phyloP scores from a whole-genome alignment of 2,888 invertebrate species.

The Globia sparganii region DNA sequence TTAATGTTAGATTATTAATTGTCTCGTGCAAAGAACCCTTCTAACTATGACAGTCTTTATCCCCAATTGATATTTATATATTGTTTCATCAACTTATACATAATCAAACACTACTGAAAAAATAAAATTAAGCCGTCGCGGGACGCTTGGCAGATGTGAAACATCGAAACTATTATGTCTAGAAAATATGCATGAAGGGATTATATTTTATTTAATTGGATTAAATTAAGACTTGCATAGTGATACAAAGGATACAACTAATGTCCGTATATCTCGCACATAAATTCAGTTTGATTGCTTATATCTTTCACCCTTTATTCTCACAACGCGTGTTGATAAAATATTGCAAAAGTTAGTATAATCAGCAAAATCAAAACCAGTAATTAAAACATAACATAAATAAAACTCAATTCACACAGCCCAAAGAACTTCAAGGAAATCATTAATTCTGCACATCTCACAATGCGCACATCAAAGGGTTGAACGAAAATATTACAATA shows the following conservation, averaged over 20 bases:
- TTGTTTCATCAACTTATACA: too few species aligned
- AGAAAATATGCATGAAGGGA: background rate
- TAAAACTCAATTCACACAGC: background rate
- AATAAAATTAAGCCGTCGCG: too few species aligned
- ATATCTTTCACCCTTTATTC: background rate
- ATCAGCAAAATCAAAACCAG: background rate
- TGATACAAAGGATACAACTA: background rate
- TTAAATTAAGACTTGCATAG: background rate
- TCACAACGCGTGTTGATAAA: background rate
- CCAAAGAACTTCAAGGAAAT: background rate
- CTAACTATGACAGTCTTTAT: too few species aligned
- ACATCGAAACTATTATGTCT: too few species aligned
- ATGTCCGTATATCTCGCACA: background rate
- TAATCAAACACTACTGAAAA: too few species aligned
- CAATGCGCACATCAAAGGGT: slow-evolving; percentile 18
- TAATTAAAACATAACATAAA: background rate
- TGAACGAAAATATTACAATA: slow-evolving; percentile 14
- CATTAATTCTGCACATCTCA: background rate
- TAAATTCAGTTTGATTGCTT: background rate
- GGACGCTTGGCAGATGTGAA: too few species aligned
- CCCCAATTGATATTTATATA: too few species aligned
- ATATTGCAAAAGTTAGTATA: background rate
- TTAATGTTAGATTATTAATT: too few species aligned
- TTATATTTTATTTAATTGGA: background rate
- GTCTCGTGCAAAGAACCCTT: too few species aligned